Evolutionary conservation across 2,888 invertebrate genomes (phyloP).

Genomic region (Mimachlamys varia): DNA sequence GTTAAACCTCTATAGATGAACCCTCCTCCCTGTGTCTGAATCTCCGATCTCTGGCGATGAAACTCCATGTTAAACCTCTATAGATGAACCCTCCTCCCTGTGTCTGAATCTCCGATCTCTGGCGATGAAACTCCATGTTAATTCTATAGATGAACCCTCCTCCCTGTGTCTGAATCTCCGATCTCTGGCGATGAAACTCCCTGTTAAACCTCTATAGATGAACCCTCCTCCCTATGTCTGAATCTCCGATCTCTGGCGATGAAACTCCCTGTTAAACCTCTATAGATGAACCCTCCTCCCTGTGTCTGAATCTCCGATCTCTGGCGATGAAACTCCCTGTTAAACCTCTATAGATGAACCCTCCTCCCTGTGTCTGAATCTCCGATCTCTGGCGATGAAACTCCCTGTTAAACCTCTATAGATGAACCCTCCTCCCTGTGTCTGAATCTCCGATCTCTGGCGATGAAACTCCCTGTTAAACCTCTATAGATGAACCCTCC

Average conservation of each 20-base stretch:
- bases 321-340: not conserved
- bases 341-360: not conserved
- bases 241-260: slow-evolving; percentile 12
- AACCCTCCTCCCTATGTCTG: not conserved
- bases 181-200: not conserved
- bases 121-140: not conserved
- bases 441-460: slow-evolving; percentile 10
- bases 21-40: not conserved
- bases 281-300: not conserved
- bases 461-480: not conserved
- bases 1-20: not conserved
- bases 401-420: not conserved
- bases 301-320: not conserved
- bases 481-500: not conserved
- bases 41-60: not conserved
- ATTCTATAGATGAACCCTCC: not conserved
- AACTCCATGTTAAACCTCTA: not conserved
- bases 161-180: not conserved
- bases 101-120: slow-evolving; percentile 7
- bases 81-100: not conserved
- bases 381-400: not conserved
- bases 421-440: not conserved
- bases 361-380: not conserved
- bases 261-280: not conserved
- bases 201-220: not conserved